These are phyloP conservation scores for Parascotia fuliginaria DNA, from an alignment of 2,888 invertebrate species.

Conservation along the genomic window DNA sequence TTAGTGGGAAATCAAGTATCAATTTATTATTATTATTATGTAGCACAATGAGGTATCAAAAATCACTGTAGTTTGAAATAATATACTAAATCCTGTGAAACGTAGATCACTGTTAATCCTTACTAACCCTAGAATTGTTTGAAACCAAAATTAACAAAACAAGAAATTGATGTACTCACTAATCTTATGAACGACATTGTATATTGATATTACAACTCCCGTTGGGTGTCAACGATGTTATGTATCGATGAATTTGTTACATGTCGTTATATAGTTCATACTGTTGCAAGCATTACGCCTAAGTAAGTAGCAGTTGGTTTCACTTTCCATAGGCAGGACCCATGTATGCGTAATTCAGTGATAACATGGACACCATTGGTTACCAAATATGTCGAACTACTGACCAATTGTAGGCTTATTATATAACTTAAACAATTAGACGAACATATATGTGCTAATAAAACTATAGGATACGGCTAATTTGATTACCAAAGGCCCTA, in stretches of 20 bases:
- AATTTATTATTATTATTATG: too few relatives aligned
- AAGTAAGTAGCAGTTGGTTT: conserved; percentile 69
- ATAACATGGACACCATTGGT: conserved; percentile 67
- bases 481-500: conserved; percentile 18
- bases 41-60: too few relatives aligned
- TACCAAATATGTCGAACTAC: conserved; percentile 66
- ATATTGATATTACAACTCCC: conserved; percentile 62
- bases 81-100: too few relatives aligned
- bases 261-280: conserved; percentile 82
- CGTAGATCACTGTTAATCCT: too few relatives aligned
- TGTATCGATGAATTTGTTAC: conserved; percentile 73
- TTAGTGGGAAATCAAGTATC: too few relatives aligned
- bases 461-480: conserved; percentile 6
- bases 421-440: conserved; percentile 61
- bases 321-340: conserved; percentile 83
- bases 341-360: conserved; percentile 74
- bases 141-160: not conserved
- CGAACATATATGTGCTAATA: conserved; percentile 10
- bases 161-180: conserved; percentile 62
- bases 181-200: conserved; percentile 72
- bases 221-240: conserved; percentile 67
- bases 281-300: conserved; percentile 82
- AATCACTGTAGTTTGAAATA: too few relatives aligned
- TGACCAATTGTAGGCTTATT: conserved; percentile 67
- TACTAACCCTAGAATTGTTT: too few relatives aligned